These are phyloP conservation scores for Xenops minutus DNA, from an alignment of 2,797 vertebrate species.

Conservation along the genomic window DNA sequence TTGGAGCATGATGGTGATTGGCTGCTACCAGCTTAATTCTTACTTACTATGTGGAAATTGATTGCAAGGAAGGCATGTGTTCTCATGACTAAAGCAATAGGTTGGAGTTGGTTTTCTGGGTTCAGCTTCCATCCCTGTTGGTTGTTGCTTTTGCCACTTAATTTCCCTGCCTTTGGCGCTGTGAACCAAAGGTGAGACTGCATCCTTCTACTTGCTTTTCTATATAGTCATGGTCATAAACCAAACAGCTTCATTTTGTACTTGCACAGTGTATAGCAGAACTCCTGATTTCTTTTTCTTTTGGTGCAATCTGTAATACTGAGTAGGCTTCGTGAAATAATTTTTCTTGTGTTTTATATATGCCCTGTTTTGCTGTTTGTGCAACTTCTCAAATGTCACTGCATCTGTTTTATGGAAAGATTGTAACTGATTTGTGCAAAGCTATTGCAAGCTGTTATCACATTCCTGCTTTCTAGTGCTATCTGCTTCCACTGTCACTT, in stretches of 20 bases:
- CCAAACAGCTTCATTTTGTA: neutral
- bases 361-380: neutral
- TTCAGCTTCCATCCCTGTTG: neutral
- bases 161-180: neutral
- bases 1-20: neutral
- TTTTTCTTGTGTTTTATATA: neutral
- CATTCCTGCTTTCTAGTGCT: neutral
- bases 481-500: neutral
- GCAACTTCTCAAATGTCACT: neutral
- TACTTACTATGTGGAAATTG: neutral
- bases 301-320: neutral
- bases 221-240: neutral
- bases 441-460: neutral
- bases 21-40: neutral
- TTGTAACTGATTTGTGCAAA: neutral
- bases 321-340: neutral
- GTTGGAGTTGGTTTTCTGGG: neutral
- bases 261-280: neutral
- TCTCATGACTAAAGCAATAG: neutral
- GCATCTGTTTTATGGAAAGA: neutral
- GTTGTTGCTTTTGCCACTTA: neutral
- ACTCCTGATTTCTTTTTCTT: neutral
- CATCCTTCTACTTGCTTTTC: neutral
- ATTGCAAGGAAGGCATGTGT: neutral
- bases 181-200: neutral